Percentiles rank a stretch among this genome's conserved stretches.
Conservation (phyloP, 2,888 invertebrate species). For the Amaurobius ferox region DNA sequence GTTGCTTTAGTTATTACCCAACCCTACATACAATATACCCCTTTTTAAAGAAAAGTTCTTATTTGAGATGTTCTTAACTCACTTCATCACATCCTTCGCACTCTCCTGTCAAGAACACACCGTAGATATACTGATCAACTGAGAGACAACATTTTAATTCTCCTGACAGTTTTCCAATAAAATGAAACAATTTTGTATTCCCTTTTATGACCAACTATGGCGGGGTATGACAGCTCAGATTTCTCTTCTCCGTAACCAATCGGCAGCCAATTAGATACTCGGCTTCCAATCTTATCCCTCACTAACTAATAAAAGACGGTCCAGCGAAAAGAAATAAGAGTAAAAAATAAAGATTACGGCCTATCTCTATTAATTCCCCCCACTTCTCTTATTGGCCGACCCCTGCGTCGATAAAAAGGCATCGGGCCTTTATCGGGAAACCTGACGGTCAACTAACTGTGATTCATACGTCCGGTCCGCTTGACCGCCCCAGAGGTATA, state of each 20-base stretch:
- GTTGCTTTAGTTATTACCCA: too few species aligned
- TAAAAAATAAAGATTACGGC: constrained; percentile 37
- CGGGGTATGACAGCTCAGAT: background rate
- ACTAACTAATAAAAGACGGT: constrained; percentile 69
- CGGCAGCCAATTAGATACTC: constrained; percentile 71
- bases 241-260: constrained; percentile 35
- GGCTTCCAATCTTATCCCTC: constrained; percentile 72
- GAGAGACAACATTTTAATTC: background rate
- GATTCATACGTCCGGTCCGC: constrained; percentile 71
- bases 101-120: too few species aligned
- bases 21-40: too few species aligned
- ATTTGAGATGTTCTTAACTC: too few species aligned
- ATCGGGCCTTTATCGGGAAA: constrained; percentile 32
- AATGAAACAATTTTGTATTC: too few species aligned
- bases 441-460: constrained; percentile 65
- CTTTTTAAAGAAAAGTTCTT: too few species aligned
- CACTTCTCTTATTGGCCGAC: constrained; percentile 66
- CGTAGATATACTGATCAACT: too few species aligned
- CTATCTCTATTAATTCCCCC: constrained; percentile 60
- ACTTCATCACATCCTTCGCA: too few species aligned
- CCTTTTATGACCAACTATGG: constrained; percentile 47
- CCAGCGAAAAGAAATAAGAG: background rate
- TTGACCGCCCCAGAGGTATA: constrained; percentile 48
- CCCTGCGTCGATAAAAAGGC: constrained; percentile 31
- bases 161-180: too few species aligned